These are phyloP conservation scores for Tricholauxania praeusta DNA, from an alignment of 2,888 invertebrate genomes.

Conservation along the genomic window DNA sequence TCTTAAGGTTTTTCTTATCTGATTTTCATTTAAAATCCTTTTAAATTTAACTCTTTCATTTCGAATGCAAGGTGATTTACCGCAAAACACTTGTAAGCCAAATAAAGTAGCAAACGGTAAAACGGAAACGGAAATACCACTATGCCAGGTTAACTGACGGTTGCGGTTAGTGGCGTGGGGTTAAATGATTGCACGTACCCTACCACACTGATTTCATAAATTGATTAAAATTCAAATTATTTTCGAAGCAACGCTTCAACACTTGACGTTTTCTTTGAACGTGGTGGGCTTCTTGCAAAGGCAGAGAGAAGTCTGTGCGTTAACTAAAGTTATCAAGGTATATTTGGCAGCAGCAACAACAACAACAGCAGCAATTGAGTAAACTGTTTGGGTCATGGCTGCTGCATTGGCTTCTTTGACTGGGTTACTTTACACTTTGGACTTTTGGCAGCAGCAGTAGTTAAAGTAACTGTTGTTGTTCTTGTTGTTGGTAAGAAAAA, in stretches of 20 bases:
- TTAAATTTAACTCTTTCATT: constrained; percentile 1
- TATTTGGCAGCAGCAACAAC: too few relatives aligned
- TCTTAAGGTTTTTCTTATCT: constrained; percentile 9
- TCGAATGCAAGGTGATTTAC: constrained; percentile 4
- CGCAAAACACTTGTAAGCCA: constrained; percentile 24
- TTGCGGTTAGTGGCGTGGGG: background rate
- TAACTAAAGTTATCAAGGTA: too few relatives aligned
- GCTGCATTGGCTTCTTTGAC: background rate
- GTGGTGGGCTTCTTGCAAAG: background rate
- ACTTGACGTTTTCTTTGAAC: constrained; percentile 12
- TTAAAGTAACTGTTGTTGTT: background rate
- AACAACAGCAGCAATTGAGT: too few relatives aligned
- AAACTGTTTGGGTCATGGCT: background rate
- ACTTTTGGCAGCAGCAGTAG: constrained; percentile 8
- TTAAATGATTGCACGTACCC: background rate
- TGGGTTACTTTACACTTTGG: background rate
- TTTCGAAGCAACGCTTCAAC: constrained; percentile 20
- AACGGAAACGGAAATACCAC: background rate
- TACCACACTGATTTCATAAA: constrained; percentile 33
- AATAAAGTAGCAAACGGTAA: background rate
- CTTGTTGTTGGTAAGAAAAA: too few relatives aligned
- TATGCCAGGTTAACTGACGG: background rate
- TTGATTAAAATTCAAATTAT: constrained; percentile 35
- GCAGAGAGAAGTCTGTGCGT: too few relatives aligned
- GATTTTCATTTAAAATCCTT: constrained; percentile 21